Base-by-base conservation (phyloP, 1,140 invertebrate genomes). In the Leucophenga varia region DNA sequence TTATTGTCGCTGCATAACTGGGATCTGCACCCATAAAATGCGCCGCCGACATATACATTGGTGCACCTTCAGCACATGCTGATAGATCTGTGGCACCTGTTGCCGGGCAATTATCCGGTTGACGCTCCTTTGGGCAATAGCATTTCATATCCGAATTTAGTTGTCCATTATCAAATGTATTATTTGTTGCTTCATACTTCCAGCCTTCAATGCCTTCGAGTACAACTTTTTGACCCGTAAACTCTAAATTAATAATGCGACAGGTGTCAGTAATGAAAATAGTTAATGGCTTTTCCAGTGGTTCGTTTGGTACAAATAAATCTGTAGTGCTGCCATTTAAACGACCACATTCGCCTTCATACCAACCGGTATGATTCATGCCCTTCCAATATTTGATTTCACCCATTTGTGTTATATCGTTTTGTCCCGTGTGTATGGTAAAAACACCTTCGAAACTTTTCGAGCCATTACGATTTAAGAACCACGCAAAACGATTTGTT, bases 21-120 rank as follows among this genome's bases (percentile, higher is more conserved):
- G 81, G 76, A 72, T 93, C 90, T 1, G 85, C 90, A 49, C 87
- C 77, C 68, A 89, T 86, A 77, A 94, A 95, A 76, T 95, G 91
- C 0, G 92, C 91, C 43, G 86, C 84, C 2, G 91, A 92, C 14
- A 93, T 73, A 58, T 86, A 91, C 14, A 88, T 84, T 0, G 92
- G 92, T 5, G 87, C 84, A 6, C 84, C 85, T 45, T 77, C 84
- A 55, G 83, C 81, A 54, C 87, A 89, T 1, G 78, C 74, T 0
- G 82, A 82, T 6, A 89, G 80, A 61, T 87, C 84, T 41, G 87
- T 79, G 3, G 81, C 77, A 1, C 84, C 84, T 22, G 49, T 49
- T 13, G 56, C 48, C 0, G 73, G 73, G 38, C 78, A 80, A 8
- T 80, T 78, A 14, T 69, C 31, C 32, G 76, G 77, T 1, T 76